These are phyloP conservation scores for Phaenicophaeus curvirostris DNA, from an alignment of 2,797 vertebrate species.

Conservation along the genomic window DNA sequence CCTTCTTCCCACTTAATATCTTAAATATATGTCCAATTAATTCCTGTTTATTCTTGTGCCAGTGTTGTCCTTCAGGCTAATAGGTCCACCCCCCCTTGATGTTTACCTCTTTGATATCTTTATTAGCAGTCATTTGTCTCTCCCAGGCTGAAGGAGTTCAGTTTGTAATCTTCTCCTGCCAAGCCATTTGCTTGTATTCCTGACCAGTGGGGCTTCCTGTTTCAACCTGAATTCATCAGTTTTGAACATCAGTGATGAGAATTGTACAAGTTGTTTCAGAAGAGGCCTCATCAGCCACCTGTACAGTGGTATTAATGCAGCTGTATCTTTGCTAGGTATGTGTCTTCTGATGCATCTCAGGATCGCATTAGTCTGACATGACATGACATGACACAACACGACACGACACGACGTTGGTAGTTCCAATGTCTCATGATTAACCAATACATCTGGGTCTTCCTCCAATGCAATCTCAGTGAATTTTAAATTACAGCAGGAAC, in stretches of 20 bases:
- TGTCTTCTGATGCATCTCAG: background rate
- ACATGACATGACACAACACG: background rate
- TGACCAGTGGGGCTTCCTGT: background rate
- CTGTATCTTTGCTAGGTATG: background rate
- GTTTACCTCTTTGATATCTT: background rate
- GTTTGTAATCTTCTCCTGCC: background rate
- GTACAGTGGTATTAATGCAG: background rate
- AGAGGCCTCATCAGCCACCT: background rate
- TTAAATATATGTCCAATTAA: background rate
- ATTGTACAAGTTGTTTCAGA: background rate
- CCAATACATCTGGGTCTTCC: background rate
- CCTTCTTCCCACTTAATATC: background rate
- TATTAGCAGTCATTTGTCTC: background rate
- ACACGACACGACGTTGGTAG: background rate
- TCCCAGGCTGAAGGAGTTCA: background rate
- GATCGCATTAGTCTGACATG: background rate
- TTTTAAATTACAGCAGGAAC: background rate
- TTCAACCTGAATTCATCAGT: background rate
- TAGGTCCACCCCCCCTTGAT: background rate
- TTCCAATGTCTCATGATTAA: background rate
- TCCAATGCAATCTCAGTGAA: background rate
- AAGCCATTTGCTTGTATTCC: background rate
- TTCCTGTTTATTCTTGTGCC: background rate
- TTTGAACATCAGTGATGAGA: background rate
- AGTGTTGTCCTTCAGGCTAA: background rate